Base-by-base conservation (phyloP, 2,888 invertebrate species). In the Aquatica leii region DNA sequence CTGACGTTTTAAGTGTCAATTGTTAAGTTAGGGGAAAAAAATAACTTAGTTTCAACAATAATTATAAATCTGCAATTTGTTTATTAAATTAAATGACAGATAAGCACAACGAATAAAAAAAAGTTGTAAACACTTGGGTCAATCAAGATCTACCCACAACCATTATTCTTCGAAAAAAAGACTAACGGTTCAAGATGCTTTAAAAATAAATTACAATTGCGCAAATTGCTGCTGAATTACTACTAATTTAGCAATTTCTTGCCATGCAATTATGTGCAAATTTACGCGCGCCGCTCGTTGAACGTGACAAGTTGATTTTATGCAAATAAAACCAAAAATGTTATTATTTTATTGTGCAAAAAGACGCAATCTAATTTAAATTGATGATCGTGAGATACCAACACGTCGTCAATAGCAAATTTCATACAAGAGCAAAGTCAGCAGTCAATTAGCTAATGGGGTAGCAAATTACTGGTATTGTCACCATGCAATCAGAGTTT, bases 401-500 rank as follows among this genome's bases (percentile, higher is more conserved):
- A 52, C 55, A 34, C 34, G 43, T 31, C 21, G 48, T 37, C 48
- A 21, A 49, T 37, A 46, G 18, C 48, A 51, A 58, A 58, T 43
- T 63, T 50, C 43, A 50, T 66, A 66, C 64, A 43, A 35, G 62
- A 62, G 70, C 71, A 64, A 71, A 75, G 74, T 74, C 76, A 75
- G 76, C 76, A 76, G 74, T 75, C 76, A 77, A 76, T 77, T 76
- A 76, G 77, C 73, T 77, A 77, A 77, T 77, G 74, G 76, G 64
- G 53, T 71, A 67, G 75, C 69, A 76, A 77, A 77, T 77, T 77
- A 70, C 74, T 72, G 66, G 71, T 73, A 76, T 75, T 76, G 76
- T 76, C 76, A 71, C 65, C 63, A 63, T 51, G 74, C 71, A 74
- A 73, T 73, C 73, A 68, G 54, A 61, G 60, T 57, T 54, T 40